Conservation (phyloP, 1,140 invertebrate genomes). For the Stegodyphus dumicola region DNA sequence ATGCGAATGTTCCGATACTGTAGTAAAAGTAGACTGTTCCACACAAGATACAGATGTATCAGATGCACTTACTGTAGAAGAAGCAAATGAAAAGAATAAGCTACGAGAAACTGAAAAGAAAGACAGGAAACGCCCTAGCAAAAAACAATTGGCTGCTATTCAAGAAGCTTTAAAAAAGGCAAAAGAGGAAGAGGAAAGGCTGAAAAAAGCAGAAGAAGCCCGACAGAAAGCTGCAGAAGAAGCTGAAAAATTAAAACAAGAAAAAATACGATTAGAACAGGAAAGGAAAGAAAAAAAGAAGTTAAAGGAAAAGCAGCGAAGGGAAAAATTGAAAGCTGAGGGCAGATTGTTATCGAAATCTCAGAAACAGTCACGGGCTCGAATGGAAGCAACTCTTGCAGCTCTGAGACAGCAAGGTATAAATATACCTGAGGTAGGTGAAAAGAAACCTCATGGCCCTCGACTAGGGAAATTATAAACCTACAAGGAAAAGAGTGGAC, state of each 20-base stretch:
- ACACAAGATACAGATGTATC: not conserved
- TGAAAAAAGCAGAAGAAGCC: conserved; percentile 78
- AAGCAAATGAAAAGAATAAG: not conserved
- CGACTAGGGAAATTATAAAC: not conserved
- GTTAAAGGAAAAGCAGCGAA: conserved; percentile 93
- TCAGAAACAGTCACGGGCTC: conserved; percentile 74
- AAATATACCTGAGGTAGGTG: conserved; percentile 76
- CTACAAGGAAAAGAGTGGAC: conserved; percentile 44
- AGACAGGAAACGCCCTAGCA: conserved; percentile 28
- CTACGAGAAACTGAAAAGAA: not conserved
- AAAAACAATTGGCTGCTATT: conserved; percentile 35
- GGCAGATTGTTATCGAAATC: conserved; percentile 85
- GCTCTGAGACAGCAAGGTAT: conserved; percentile 85
- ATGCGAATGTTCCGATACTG: too few relatives aligned
- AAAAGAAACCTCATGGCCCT: conserved; percentile 40
- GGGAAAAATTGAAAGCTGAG: conserved; percentile 91
- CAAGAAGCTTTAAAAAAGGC: conserved; percentile 63
- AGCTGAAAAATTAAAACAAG: conserved; percentile 64
- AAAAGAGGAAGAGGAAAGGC: conserved; percentile 83
- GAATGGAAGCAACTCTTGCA: conserved; percentile 86
- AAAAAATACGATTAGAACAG: conserved; percentile 79
- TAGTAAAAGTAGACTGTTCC: too few relatives aligned
- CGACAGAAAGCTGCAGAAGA: conserved; percentile 79
- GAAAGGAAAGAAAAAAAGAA: conserved; percentile 80
- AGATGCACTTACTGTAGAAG: not conserved